Percentiles rank a stretch among this genome's conserved stretches.
These are phyloP conservation scores for Euclidia mi DNA, from an alignment of 2,888 invertebrate genomes.

Conservation along the genomic window DNA sequence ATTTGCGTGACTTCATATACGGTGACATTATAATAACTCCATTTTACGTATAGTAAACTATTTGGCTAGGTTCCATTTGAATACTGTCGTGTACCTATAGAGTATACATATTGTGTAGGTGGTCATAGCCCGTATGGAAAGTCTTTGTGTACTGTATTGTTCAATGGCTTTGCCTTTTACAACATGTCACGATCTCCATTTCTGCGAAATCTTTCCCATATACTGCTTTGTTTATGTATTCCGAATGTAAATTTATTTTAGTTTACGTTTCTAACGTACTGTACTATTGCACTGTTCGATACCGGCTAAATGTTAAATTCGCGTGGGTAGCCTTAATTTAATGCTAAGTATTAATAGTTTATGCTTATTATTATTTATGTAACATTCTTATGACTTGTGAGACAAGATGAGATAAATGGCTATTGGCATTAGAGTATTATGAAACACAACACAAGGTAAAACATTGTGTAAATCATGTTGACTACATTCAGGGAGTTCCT, in stretches of 20 bases:
- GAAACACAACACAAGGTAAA: not conserved
- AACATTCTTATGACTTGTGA: not conserved
- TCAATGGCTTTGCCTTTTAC: slow-evolving; percentile 43
- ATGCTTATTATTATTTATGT: not conserved
- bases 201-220: slow-evolving; percentile 43
- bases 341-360: not conserved
- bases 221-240: slow-evolving; percentile 36
- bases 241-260: slow-evolving; percentile 27
- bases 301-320: not conserved
- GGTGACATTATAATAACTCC: slow-evolving; percentile 19
- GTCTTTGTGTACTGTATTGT: slow-evolving; percentile 31
- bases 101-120: slow-evolving; percentile 2
- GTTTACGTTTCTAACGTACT: slow-evolving; percentile 1
- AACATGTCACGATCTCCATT: slow-evolving; percentile 33
- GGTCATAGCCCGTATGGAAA: slow-evolving; percentile 22
- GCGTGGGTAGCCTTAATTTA: not conserved
- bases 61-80: slow-evolving; percentile 39
- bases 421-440: not conserved
- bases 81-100: slow-evolving; percentile 16
- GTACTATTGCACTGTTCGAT: not conserved
- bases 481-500: slow-evolving; percentile 3
- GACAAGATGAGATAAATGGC: not conserved
- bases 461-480: not conserved
- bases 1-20: slow-evolving; percentile 10
- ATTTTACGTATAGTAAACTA: slow-evolving; percentile 19